Conservation (phyloP, 2,888 invertebrate species). For the Malthinus flaveolus region DNA sequence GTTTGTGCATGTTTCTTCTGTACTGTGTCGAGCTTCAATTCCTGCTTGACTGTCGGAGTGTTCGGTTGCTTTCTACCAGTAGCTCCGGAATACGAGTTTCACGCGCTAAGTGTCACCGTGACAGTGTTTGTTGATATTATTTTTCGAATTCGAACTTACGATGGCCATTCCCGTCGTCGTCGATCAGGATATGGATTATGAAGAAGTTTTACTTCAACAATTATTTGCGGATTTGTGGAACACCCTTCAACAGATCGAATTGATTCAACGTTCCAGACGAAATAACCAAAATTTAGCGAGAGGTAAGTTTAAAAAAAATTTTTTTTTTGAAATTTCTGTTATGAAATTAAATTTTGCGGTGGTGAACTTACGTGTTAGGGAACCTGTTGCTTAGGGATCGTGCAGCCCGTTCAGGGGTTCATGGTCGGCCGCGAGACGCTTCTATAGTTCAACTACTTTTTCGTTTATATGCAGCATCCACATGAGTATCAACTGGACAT, state of each 20-base stretch:
- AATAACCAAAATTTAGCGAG: slow-evolving; percentile 18
- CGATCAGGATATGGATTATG: slow-evolving; percentile 46
- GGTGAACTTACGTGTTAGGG: slow-evolving; percentile 32
- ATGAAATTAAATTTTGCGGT: slow-evolving; percentile 13
- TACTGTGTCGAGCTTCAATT: slow-evolving; percentile 36
- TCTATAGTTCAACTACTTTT: slow-evolving; percentile 32
- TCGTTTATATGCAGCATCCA: slow-evolving; percentile 27
- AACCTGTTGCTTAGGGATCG: slow-evolving; percentile 47
- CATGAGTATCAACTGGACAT: slow-evolving; percentile 17
- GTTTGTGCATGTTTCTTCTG: slow-evolving; percentile 20
- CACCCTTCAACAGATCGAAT: slow-evolving; percentile 36
- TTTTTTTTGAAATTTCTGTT: background rate
- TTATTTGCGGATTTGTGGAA: slow-evolving; percentile 37
- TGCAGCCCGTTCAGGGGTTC: slow-evolving; percentile 41
- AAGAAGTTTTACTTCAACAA: slow-evolving; percentile 41
- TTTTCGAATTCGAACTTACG: slow-evolving; percentile 22
- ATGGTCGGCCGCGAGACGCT: slow-evolving; percentile 44
- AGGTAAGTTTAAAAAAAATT: slow-evolving; percentile 24
- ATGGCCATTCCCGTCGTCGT: slow-evolving; percentile 54
- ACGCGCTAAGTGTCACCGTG: slow-evolving; percentile 17
- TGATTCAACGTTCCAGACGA: slow-evolving; percentile 26
- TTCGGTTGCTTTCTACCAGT: slow-evolving; percentile 37
- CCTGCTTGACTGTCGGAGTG: slow-evolving; percentile 35
- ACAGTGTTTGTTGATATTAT: slow-evolving; percentile 17
- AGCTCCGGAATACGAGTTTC: slow-evolving; percentile 14